Evolutionary conservation across 37 sponge, comb jelly and placozoan species (phyloP), one percentile per base, ranked within the genome.

Genomic region (Bolinopsis microptera): DNA sequence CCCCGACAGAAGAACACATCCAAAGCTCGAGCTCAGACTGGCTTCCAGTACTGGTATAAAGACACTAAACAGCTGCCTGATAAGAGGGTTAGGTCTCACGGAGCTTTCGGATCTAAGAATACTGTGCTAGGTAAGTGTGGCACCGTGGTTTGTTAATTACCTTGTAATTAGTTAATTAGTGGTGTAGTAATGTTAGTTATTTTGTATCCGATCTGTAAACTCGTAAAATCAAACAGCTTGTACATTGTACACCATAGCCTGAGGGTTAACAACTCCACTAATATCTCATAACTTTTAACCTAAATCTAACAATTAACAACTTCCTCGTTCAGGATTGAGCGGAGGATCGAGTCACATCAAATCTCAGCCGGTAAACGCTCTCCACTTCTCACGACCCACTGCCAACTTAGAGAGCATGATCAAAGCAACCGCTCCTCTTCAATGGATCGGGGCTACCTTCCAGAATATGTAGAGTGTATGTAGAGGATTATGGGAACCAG

Each of bases 381-480:
- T 86, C 41, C 90, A 86, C 90, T 86, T 86, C 61, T 86, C 90
- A 40, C 41, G 61, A 38, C 90, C 90, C 5, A 86, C 90, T 34
- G 90, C 90, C 3, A 86, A 86, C 22, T 48, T 86, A n/a, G 90
- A 86, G 90, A 86, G 90, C 90, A 86, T 86, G 90, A 86, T 86
- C 40, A 28, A 38, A 41, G 41, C 90, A 1, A 86, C 90, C 2
- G 90, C 90, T 28, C 90, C 90, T n/a, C 61, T 86, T 28, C 90
- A 86, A 48, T 86, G 90, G 90, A 86, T 86, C 26, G 90, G 90
- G 27, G 90, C 90, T 38, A 86, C 90, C 0, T 38, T 86, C 90
- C 90, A 86, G 90, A 86, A 86, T 38, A 86, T 86, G 90, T 86
- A 86, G 90, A 41, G 25, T 48, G 61, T 48, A 48, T 48, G 61